Evolutionary conservation across 2,113 vertebrate species (phyloP), one percentile per base, ranked within the genome.

Genomic region (Bufo gargarizans): DNA sequence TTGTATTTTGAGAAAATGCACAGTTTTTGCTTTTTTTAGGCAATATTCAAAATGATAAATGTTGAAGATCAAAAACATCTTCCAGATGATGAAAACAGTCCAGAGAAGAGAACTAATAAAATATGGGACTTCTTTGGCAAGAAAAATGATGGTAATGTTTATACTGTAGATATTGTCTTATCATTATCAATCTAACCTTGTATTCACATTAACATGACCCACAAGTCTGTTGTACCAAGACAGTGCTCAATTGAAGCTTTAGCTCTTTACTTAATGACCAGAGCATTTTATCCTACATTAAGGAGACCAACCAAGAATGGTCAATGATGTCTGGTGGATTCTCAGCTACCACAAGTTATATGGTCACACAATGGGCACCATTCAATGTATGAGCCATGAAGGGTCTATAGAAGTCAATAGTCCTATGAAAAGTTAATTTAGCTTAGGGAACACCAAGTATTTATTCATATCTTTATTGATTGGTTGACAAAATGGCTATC

Each of bases 11-110:
- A n/a, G 5, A 65, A 63, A 63, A 20, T 63, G 2, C 8, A 47
- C 16, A 77, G 43, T 10, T 19, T 19, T 20, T 6, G 0, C 59
- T 47, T 89, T 67, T 83, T 78, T 61, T 20, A 98, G 97, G 95
- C 97, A 1, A 97, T 98, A 92, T 97, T 98, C 94, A 97, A 96
- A 92, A 98, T 98, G 97, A 97, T 97, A 89, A 95, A 91, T 6
- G 89, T 13, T 0, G 96, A 96, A 0, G 96, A 97, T 33, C 91
- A 95, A 90, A 94, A 94, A 79, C 90, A 90, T 67, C 95, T 98
- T 50, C 93, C 96, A 0, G 96, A 97, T 0, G 97, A 97, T 6
- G 97, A 98, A 86, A 94, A 96, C 91, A 96, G 96, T 0, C 96
- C 97, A 0, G 96, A 97, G 85, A 98, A 96, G 89, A 94, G 97